These are phyloP conservation scores for Dufourea novaeangliae DNA, from an alignment of 1,140 invertebrate genomes.

Conservation along the genomic window DNA sequence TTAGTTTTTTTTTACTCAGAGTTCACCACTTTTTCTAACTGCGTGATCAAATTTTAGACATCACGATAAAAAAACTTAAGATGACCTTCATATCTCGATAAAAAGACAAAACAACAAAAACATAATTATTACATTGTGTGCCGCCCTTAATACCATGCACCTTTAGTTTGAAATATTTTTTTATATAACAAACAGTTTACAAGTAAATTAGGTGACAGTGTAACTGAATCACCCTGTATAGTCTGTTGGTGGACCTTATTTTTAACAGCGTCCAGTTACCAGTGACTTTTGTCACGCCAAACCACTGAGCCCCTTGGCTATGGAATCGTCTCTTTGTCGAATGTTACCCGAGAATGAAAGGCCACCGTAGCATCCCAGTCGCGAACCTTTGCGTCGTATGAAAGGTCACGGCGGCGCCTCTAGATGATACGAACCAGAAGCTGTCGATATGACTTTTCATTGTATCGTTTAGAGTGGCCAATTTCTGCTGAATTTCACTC, in stretches of 20 bases:
- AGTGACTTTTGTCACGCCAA: neutral
- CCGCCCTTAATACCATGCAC: neutral
- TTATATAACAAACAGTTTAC: too few relatives aligned
- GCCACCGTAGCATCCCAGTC: neutral
- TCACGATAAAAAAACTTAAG: too few relatives aligned
- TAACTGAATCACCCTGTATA: neutral
- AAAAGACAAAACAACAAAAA: too few relatives aligned
- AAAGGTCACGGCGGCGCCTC: neutral
- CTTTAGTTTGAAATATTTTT: neutral
- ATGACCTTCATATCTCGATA: too few relatives aligned
- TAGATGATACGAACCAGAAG: neutral
- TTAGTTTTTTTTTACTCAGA: too few relatives aligned
- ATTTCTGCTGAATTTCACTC: too few relatives aligned
- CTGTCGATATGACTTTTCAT: neutral
- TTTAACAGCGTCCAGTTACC: neutral
- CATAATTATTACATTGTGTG: neutral
- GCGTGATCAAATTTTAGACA: too few relatives aligned
- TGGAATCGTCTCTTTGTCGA: neutral
- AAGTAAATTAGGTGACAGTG: too few relatives aligned
- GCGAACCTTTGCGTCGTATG: neutral
- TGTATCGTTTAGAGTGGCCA: too few relatives aligned
- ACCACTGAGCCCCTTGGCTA: neutral
- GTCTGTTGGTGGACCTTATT: too few relatives aligned
- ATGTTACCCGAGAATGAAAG: neutral
- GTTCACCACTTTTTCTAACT: too few relatives aligned